Conservation (phyloP, 2,113 vertebrate species). For the Cyphomyrus discorhynchus region DNA sequence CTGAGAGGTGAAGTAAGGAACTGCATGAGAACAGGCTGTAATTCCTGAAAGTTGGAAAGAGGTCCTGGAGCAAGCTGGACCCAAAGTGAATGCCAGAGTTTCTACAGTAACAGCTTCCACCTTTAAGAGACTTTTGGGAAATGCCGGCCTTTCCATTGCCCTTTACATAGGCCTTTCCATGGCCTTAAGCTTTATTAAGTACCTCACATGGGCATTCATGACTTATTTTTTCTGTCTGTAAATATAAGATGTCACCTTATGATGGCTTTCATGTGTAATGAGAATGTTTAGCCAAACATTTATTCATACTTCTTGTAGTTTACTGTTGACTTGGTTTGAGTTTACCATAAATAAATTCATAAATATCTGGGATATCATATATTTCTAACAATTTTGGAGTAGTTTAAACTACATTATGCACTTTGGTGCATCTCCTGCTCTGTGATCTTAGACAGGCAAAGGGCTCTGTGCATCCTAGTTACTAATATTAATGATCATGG, state of each 20-base stretch:
- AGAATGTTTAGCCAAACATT: neutral
- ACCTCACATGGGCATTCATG: neutral
- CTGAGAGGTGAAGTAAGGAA: slow-evolving; percentile 11
- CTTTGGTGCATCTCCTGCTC: neutral
- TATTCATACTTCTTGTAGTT: neutral
- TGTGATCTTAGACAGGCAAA: neutral
- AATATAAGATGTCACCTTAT: neutral
- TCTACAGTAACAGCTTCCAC: neutral
- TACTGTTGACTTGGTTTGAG: neutral
- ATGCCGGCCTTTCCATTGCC: neutral
- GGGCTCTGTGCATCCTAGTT: neutral
- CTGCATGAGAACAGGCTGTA: slow-evolving; percentile 5
- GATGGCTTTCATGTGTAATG: neutral
- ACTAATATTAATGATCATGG: neutral
- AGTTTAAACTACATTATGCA: neutral
- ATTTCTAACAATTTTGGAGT: neutral
- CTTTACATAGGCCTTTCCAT: neutral
- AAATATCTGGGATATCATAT: neutral
- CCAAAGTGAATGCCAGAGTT: neutral
- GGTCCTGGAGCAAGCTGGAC: neutral
- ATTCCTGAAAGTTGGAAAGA: neutral
- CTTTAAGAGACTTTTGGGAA: neutral
- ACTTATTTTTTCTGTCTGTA: neutral
- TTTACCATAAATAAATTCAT: neutral
- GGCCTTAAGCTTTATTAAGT: neutral